Base-by-base conservation (phyloP, 1,140 invertebrate genomes). In the Temnothorax curvispinosus region DNA sequence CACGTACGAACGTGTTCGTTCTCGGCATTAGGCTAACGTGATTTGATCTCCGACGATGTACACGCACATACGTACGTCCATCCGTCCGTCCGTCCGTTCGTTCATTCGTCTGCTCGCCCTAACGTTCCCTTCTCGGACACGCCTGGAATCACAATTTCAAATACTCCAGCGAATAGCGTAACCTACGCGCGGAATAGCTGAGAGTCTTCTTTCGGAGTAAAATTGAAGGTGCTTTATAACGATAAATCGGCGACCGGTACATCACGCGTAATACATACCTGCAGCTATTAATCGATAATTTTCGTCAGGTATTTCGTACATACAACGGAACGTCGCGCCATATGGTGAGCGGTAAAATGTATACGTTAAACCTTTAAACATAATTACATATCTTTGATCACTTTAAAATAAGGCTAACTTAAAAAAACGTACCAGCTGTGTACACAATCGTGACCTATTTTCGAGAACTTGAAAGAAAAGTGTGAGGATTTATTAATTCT, bases 131-230 rank as follows among this genome's bases (percentile, higher is more conserved):
- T 74, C 86, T 64, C 52, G 87, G 90, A 93, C 93, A 91, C 92
- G 93, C 92, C 90, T 94, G 91, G 92, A 93, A 93, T 94, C 84
- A 91, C 92, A 94, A 94, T 93, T 92, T 92, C 88, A 91, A 92
- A 88, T 85, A 72, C 62, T 80, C 82, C 58, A 76, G 87, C 89
- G 58, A 85, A 86, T 91, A 54, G 18, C 41, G n/a, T 56, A 85
- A 35, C 44, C 27, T 58, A 47, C n/a, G 60, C 62, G 3, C 54
- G 7, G 8, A 84, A 74, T 84, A 75, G 32, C n/a, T 2, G 27
- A 58, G 15, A 9, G 21, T n/a, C 64, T 47, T 69, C 50, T 62
- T 62, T 69, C 41, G n/a, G n/a, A 60, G 0, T 35, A 58, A 58
- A 38, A 15, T 60, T 18, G 32, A 82, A 21, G 50, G 32, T n/a